These are phyloP conservation scores for Colletes collaris DNA, from an alignment of 2,888 invertebrate genomes.

Conservation along the genomic window DNA sequence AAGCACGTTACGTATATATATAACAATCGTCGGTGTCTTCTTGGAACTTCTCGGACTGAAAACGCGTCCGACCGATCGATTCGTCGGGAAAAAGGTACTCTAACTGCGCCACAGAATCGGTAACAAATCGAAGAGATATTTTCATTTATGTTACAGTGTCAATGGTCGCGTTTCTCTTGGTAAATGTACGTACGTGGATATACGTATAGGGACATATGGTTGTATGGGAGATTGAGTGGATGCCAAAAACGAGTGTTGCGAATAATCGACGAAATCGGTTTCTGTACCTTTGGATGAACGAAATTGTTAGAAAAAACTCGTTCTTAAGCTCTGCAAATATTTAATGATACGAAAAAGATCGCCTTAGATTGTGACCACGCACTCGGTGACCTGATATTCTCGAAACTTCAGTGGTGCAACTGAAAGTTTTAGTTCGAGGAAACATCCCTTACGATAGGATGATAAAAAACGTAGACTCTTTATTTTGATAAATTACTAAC, in stretches of 20 bases:
- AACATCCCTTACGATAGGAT: too few species aligned
- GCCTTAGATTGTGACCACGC: too few species aligned
- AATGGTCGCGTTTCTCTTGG: conserved; percentile 26
- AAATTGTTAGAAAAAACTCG: too few species aligned
- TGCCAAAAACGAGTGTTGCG: conserved; percentile 23
- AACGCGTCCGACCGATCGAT: conserved; percentile 12
- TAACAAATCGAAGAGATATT: not conserved
- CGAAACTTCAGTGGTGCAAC: too few species aligned
- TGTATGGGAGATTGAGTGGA: conserved; percentile 46
- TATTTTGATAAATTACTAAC: too few species aligned
- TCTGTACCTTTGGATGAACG: too few species aligned
- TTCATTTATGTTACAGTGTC: conserved; percentile 42
- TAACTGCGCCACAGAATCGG: not conserved
- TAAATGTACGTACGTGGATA: conserved; percentile 25
- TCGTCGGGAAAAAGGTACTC: not conserved
- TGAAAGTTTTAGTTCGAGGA: too few species aligned
- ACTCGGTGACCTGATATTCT: too few species aligned
- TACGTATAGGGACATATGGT: conserved; percentile 44
- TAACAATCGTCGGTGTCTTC: conserved; percentile 38
- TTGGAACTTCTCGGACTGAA: conserved; percentile 41
- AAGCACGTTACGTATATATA: conserved; percentile 28
- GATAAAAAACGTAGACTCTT: too few species aligned
- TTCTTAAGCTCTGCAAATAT: too few species aligned
- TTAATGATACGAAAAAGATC: too few species aligned
- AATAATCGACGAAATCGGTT: conserved; percentile 28